These are phyloP conservation scores for Caenorhabditis tropicalis DNA, from an alignment of 1,140 invertebrate species.

Conservation along the genomic window DNA sequence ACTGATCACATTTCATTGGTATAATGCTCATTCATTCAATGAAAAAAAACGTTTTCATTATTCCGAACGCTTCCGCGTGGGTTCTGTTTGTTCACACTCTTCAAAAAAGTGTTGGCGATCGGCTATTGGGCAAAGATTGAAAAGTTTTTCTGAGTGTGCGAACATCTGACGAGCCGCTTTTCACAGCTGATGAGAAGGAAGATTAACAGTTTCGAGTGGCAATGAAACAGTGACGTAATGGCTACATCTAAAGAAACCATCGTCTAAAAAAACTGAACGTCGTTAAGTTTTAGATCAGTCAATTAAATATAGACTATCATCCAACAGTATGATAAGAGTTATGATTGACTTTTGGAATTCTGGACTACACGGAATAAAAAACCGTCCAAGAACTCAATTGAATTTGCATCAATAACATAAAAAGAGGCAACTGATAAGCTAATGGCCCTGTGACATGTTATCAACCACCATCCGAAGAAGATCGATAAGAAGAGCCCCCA, in stretches of 20 bases:
- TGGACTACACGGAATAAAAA: too few species aligned
- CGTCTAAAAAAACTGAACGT: too few species aligned
- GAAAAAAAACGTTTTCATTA: neutral
- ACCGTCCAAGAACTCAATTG: too few species aligned
- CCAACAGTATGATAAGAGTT: too few species aligned
- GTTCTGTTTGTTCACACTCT: conserved; percentile 33
- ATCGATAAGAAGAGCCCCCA: neutral
- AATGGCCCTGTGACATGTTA: neutral
- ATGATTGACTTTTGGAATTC: too few species aligned
- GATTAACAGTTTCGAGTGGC: too few species aligned
- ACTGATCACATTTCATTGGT: neutral
- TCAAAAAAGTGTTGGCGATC: conserved; percentile 14
- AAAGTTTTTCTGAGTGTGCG: neutral
- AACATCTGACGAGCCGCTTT: neutral
- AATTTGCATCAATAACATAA: neutral
- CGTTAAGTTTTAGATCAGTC: too few species aligned
- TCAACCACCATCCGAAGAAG: neutral
- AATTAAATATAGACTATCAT: too few species aligned
- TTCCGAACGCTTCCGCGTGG: conserved; percentile 1
- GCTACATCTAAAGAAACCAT: too few species aligned
- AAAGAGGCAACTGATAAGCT: neutral
- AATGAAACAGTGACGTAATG: too few species aligned
- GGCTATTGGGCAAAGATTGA: neutral
- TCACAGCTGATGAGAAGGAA: neutral
- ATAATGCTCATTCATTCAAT: neutral